These are phyloP conservation scores for Ictidomys tridecemlineatus DNA, from an alignment of 2,113 vertebrate genomes.

Conservation along the genomic window DNA sequence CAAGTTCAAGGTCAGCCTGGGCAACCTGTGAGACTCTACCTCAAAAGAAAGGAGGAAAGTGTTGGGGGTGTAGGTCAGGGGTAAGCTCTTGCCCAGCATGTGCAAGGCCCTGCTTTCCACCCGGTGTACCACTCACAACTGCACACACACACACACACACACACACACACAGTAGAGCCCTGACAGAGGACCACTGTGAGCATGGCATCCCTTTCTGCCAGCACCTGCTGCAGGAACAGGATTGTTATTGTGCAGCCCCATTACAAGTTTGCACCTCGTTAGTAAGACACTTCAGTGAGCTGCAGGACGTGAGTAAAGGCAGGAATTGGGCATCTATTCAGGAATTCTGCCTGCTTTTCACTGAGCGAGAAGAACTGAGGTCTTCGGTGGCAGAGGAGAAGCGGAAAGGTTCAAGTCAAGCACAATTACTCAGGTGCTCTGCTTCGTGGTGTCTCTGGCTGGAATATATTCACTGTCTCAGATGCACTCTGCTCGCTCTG, in stretches of 20 bases:
- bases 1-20: background rate
- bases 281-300: background rate
- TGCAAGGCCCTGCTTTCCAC: no score
- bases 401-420: background rate
- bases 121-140: no score
- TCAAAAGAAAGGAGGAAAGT: no score
- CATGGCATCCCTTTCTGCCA: background rate
- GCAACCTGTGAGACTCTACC: background rate
- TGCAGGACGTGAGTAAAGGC: background rate
- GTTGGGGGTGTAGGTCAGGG: no score
- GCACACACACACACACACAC: background rate
- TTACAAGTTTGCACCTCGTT: background rate
- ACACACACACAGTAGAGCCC: background rate
- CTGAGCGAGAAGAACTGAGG: background rate
- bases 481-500: background rate
- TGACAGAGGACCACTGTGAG: background rate
- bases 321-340: background rate
- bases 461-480: rapidly evolving
- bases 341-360: background rate
- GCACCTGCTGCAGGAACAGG: background rate
- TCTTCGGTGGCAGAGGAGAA: background rate
- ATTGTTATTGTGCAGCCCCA: no score
- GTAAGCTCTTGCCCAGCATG: no score
- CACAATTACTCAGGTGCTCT: background rate
- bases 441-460: background rate